Percentiles rank a stretch among this genome's conserved stretches.
phyloP scores from a whole-genome alignment of 2,113 vertebrate species.

The Tupaia tana region DNA sequence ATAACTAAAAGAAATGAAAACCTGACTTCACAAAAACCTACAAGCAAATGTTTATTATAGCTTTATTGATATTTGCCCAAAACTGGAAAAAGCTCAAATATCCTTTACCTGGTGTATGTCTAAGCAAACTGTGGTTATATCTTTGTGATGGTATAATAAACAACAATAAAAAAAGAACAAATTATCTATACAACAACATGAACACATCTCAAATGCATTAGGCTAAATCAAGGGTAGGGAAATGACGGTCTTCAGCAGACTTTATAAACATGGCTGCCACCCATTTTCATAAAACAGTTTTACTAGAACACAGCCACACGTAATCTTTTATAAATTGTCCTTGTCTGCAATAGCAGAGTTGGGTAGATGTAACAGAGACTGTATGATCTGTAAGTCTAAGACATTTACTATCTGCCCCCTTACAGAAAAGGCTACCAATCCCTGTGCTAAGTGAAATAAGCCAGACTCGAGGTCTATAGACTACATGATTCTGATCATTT shows the following conservation, averaged over 20 bases:
- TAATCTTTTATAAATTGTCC: not conserved
- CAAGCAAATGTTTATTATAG: not conserved
- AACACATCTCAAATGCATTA: not conserved
- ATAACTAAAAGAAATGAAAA: constrained; percentile 60
- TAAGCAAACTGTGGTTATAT: not conserved
- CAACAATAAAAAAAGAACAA: not conserved
- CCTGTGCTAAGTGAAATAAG: not conserved
- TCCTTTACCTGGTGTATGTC: not conserved
- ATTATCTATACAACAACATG: not conserved
- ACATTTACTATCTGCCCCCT: not conserved
- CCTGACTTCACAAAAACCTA: not conserved
- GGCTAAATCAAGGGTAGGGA: not conserved
- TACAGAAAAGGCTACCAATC: not conserved
- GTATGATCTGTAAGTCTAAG: not conserved
- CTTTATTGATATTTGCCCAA: not conserved
- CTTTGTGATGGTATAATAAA: not conserved
- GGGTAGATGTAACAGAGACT: not conserved
- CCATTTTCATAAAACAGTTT: constrained; percentile 20
- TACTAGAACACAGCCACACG: not conserved
- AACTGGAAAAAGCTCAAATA: not conserved
- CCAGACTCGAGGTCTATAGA: not conserved
- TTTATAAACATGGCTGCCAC: not conserved
- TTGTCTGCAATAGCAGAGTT: not conserved
- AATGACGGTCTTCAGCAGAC: not conserved
- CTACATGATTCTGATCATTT: not conserved